phyloP scores from a whole-genome alignment of 2,113 vertebrate genomes.

The Macrotus californicus region DNA sequence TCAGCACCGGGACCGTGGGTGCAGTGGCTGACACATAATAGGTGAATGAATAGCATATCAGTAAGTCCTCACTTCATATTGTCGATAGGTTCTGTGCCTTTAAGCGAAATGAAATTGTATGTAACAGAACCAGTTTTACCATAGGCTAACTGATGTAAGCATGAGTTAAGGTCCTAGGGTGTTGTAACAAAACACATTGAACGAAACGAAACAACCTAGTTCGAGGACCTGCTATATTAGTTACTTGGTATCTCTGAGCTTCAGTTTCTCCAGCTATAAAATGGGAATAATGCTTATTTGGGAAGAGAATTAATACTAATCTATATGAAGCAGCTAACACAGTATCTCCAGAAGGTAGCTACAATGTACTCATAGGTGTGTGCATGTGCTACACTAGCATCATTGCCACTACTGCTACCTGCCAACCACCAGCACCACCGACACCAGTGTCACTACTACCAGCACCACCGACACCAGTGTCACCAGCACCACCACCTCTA shows the following conservation, averaged over 20 bases:
- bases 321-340: background rate
- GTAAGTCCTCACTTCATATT: too few relatives aligned
- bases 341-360: background rate
- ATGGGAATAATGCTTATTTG: background rate
- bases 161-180: too few relatives aligned
- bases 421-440: too few relatives aligned
- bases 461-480: background rate
- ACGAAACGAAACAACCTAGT: too few relatives aligned
- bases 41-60: background rate
- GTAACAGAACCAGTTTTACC: too few relatives aligned
- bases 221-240: too few relatives aligned
- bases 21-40: background rate
- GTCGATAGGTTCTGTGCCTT: too few relatives aligned
- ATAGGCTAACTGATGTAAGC: too few relatives aligned
- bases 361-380: background rate
- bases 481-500: background rate
- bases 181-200: too few relatives aligned
- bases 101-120: too few relatives aligned
- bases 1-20: background rate
- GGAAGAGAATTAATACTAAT: background rate
- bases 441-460: rapidly evolving
- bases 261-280: background rate
- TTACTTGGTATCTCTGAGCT: too few relatives aligned
- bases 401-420: background rate
- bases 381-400: background rate